These are phyloP conservation scores for Plectropomus leopardus DNA, from an alignment of 2,113 vertebrate genomes.

Conservation along the genomic window DNA sequence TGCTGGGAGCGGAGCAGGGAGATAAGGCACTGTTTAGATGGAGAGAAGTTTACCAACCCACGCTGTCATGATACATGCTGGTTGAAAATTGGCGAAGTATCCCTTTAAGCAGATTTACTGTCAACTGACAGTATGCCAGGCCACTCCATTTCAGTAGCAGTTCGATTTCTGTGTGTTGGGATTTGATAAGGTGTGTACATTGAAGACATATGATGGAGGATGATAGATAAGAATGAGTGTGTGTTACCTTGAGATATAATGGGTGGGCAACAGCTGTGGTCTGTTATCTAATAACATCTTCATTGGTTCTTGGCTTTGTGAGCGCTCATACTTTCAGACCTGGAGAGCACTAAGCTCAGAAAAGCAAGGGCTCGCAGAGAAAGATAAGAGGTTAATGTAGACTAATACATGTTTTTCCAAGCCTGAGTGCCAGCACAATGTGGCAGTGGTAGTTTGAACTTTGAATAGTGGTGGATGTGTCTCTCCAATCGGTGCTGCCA, in stretches of 20 bases:
- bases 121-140: not conserved
- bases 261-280: not conserved
- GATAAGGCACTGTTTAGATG: no score
- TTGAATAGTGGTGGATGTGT: not conserved
- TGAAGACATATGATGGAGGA: slow-evolving; percentile 16
- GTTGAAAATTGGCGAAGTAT: no score
- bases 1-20: no score
- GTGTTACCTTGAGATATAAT: slow-evolving; percentile 20
- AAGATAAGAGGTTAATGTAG: slow-evolving; percentile 27
- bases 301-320: slow-evolving; percentile 14
- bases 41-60: no score
- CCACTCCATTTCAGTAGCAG: not conserved
- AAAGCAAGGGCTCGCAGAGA: not conserved
- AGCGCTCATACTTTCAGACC: not conserved
- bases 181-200: slow-evolving; percentile 33
- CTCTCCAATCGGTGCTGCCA: not conserved
- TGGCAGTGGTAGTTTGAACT: not conserved
- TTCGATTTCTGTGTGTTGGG: not conserved
- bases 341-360: slow-evolving; percentile 20
- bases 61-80: no score
- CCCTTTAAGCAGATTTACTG: not conserved
- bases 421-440: not conserved
- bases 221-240: slow-evolving; percentile 24
- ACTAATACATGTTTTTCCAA: not conserved
- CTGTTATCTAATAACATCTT: slow-evolving; percentile 35